Percentiles rank a stretch among this genome's conserved stretches.
Conservation (phyloP, 2,113 vertebrate species). For the Tapirus terrestris region DNA sequence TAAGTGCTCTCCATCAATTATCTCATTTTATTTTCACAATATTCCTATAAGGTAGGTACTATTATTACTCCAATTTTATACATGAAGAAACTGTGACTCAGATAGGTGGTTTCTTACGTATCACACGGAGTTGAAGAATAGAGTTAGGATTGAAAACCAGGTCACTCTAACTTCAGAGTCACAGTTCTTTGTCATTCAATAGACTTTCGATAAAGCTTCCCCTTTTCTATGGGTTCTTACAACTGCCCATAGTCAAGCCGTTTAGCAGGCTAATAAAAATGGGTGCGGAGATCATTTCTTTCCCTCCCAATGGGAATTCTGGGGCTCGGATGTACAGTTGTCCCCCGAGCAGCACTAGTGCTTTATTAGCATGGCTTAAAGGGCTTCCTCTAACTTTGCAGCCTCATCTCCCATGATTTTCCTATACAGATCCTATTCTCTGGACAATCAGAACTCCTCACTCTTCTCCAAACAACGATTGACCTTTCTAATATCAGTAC, state of each 20-base stretch:
- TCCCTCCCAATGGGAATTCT: not conserved
- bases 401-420: not conserved
- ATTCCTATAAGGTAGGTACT: not conserved
- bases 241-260: not conserved
- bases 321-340: not conserved
- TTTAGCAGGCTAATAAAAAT: not conserved
- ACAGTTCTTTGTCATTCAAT: not conserved
- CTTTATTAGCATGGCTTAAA: not conserved
- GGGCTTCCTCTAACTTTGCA: not conserved
- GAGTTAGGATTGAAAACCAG: not conserved
- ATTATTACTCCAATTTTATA: not conserved
- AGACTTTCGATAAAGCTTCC: not conserved
- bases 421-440: not conserved
- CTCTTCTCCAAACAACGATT: not conserved
- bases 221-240: not conserved
- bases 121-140: not conserved
- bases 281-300: not conserved
- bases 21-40: not conserved
- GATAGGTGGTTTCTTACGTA: not conserved
- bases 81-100: not conserved
- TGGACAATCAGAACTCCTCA: not conserved
- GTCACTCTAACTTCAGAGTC: not conserved
- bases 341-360: not conserved
- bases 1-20: not conserved
- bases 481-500: not conserved